Evolutionary conservation across 2,888 invertebrate species (phyloP).

Genomic region (Eristalinus aeneus): DNA sequence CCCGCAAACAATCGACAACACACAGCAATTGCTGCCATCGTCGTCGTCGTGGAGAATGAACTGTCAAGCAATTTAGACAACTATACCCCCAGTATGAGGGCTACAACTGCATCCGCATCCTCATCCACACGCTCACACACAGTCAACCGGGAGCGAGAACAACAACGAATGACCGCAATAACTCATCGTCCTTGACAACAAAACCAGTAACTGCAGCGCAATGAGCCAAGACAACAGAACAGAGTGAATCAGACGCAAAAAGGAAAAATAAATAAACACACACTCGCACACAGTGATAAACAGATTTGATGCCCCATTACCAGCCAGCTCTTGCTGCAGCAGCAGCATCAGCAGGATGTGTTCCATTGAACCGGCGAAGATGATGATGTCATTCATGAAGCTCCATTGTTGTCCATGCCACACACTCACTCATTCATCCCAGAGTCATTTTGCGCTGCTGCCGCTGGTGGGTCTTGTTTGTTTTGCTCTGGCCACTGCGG

Average conservation of each 20-base stretch:
- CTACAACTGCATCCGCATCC: constrained; percentile 60
- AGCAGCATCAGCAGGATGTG: constrained; percentile 54
- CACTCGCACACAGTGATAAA: background rate
- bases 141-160: background rate
- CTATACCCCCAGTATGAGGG: constrained; percentile 4
- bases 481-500: constrained; percentile 68
- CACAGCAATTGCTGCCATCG: constrained; percentile 3
- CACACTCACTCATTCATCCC: background rate
- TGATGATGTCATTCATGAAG: constrained; percentile 65
- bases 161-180: constrained; percentile 61
- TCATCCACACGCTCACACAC: constrained; percentile 9
- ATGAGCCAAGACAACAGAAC: constrained; percentile 37
- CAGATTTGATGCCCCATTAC: constrained; percentile 60
- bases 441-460: background rate
- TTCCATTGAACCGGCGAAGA: constrained; percentile 55
- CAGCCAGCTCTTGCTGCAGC: background rate
- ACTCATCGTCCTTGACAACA: constrained; percentile 70
- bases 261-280: background rate
- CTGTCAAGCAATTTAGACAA: constrained; percentile 43
- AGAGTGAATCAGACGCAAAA: background rate
- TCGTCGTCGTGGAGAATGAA: background rate
- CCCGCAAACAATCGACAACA: constrained; percentile 23
- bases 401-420: constrained; percentile 30
- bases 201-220: constrained; percentile 45
- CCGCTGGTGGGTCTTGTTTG: constrained; percentile 40